Conservation (phyloP, 2,113 vertebrate genomes). For the Sciurus niger region DNA sequence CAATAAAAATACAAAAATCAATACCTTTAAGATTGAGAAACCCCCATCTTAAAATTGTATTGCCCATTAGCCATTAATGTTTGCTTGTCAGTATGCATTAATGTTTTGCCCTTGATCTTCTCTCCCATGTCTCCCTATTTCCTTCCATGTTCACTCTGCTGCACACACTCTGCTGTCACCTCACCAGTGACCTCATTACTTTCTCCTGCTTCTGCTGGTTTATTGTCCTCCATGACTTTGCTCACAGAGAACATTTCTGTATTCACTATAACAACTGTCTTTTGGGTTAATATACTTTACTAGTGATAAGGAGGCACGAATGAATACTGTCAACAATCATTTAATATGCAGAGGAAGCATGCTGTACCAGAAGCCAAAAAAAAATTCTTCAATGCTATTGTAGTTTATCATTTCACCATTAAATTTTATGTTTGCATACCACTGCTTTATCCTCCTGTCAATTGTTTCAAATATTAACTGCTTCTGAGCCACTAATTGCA, state of each 20-base stretch:
- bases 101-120: background rate
- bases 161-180: background rate
- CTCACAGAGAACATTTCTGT: background rate
- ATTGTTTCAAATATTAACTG: background rate
- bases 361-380: background rate
- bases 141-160: background rate
- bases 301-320: background rate
- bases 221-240: background rate
- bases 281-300: background rate
- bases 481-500: background rate
- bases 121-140: background rate
- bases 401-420: background rate
- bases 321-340: background rate
- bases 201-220: background rate
- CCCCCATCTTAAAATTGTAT: slow-evolving; percentile 58
- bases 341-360: background rate
- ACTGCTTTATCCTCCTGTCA: background rate
- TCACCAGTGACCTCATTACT: background rate
- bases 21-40: slow-evolving; percentile 48
- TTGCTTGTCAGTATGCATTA: slow-evolving; percentile 43
- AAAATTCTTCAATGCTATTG: background rate
- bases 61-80: slow-evolving; percentile 52
- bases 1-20: slow-evolving; percentile 72
- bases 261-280: background rate
- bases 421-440: background rate